Percentiles rank a stretch among this genome's conserved stretches.
These are phyloP conservation scores for Trissolcus japonicus DNA, from an alignment of 2,888 invertebrate genomes.

Conservation along the genomic window DNA sequence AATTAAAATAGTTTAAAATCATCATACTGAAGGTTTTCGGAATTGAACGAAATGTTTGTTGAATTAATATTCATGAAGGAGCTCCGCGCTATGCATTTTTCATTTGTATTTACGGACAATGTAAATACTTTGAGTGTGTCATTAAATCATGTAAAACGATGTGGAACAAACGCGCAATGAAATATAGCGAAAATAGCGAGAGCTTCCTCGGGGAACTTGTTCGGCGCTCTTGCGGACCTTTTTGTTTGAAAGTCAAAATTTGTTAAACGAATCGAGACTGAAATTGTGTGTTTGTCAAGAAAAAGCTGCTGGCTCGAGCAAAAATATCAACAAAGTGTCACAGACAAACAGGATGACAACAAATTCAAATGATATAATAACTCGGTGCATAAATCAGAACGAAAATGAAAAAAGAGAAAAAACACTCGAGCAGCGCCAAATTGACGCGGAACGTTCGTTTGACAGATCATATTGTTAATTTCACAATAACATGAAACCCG, in stretches of 20 bases:
- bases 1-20: too few relatives aligned
- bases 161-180: slow-evolving; percentile 41
- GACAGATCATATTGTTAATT: slow-evolving; percentile 33
- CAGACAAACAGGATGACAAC: too few relatives aligned
- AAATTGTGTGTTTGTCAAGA: slow-evolving; percentile 4
- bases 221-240: background rate
- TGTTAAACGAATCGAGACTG: slow-evolving; percentile 7
- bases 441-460: slow-evolving; percentile 15
- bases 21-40: too few relatives aligned
- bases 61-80: too few relatives aligned
- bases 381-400: background rate
- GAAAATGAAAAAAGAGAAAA: slow-evolving; percentile 1
- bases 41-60: too few relatives aligned
- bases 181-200: slow-evolving; percentile 38
- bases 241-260: slow-evolving; percentile 2
- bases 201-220: slow-evolving; percentile 1
- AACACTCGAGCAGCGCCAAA: slow-evolving; percentile 4
- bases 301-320: slow-evolving; percentile 3
- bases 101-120: background rate
- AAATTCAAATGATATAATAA: background rate
- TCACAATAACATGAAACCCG: slow-evolving; percentile 33
- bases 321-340: too few relatives aligned
- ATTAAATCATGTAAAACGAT: slow-evolving; percentile 38
- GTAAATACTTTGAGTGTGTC: slow-evolving; percentile 10
- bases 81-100: background rate